phyloP scores from a whole-genome alignment of 2,113 vertebrate genomes.

The Notarius lentiginosus region DNA sequence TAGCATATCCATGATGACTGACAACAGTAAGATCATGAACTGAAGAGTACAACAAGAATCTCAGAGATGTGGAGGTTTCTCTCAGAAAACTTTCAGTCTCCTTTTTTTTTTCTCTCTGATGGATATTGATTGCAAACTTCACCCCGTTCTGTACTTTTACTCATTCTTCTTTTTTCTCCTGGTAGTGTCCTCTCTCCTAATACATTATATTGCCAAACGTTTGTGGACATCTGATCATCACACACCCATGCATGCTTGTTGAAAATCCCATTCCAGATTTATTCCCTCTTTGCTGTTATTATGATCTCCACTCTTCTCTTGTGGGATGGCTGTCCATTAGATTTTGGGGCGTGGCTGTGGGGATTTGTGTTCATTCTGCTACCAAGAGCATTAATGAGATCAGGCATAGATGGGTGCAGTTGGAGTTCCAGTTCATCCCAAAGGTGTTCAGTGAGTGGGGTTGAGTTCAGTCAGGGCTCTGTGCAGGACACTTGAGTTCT shows the following conservation, averaged over 20 bases:
- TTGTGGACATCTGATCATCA: neutral
- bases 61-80: conserved; percentile 29
- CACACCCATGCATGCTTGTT: neutral
- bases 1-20: conserved; percentile 41
- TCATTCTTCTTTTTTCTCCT: neutral
- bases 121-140: conserved; percentile 23
- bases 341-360: neutral
- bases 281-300: neutral
- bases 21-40: conserved; percentile 29
- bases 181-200: neutral
- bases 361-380: neutral
- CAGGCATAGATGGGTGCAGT: neutral
- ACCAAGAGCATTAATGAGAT: neutral
- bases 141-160: neutral
- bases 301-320: neutral
- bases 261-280: neutral
- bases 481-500: no score
- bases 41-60: conserved; percentile 18
- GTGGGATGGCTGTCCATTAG: neutral
- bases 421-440: no score
- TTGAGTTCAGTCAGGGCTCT: no score
- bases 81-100: neutral
- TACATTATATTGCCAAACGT: neutral
- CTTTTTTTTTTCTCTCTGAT: neutral
- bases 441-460: no score